A percentile compares a stretch with the other conserved stretches of the same genome.
Conservation (phyloP, 2,113 vertebrate species). For the Hymenochirus boettgeri region DNA sequence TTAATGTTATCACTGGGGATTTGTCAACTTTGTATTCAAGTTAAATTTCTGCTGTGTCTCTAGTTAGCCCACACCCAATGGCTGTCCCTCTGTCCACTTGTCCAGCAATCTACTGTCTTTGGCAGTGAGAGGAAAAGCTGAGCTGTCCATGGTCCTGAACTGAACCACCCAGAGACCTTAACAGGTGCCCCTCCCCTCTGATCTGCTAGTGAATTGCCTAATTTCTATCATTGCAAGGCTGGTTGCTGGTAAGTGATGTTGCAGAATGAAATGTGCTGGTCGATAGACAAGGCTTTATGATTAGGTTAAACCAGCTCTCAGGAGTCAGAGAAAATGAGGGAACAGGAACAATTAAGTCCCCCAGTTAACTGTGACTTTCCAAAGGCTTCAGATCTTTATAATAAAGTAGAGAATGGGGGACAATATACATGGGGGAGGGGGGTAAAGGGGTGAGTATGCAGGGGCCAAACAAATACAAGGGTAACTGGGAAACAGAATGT, state of each 20-base stretch:
- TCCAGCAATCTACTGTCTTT: no score
- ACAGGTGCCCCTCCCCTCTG: background rate
- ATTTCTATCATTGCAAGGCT: constrained; percentile 26
- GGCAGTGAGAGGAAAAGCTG: no score
- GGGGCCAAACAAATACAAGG: no score
- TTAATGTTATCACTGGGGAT: no score
- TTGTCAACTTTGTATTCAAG: no score
- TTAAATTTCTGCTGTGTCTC: no score
- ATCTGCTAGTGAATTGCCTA: constrained; percentile 15
- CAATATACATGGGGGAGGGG: background rate
- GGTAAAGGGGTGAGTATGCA: no score
- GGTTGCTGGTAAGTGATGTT: constrained; percentile 25
- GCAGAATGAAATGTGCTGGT: constrained; percentile 40
- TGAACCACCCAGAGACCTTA: no score
- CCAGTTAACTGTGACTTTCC: background rate
- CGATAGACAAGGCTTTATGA: constrained; percentile 49
- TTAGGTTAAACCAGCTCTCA: constrained; percentile 5
- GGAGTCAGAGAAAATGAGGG: constrained; percentile 33
- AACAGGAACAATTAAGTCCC: constrained; percentile 18
- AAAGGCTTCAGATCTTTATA: constrained; percentile 6
- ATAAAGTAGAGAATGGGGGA: constrained; percentile 8
- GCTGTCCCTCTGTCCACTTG: no score
- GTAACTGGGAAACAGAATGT: no score
- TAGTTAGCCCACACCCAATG: no score
- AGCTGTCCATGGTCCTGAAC: no score